Evolutionary conservation across 2,113 vertebrate genomes (phyloP), one percentile per base, ranked within the genome.

Genomic region (Nanorana parkeri): DNA sequence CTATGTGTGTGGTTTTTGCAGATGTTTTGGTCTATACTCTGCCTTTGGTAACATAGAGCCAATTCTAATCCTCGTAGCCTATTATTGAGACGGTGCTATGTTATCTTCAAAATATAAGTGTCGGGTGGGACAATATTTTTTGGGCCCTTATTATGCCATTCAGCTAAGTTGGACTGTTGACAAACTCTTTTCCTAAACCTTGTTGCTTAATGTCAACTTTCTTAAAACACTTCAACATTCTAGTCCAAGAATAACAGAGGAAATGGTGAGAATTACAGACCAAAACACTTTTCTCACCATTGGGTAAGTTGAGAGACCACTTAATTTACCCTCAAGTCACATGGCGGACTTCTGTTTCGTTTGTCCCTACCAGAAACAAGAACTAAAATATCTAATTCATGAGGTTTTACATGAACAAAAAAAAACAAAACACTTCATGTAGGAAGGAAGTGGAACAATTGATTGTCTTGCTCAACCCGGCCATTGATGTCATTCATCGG

Each of bases 381-480:
- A 60, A 41, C 78, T 41, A 80, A 80, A 80, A 80, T 80, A 71
- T 80, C 66, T 69, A 54, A 71, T 69, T 80, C 54, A 80, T 52
- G 24, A 6, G 0, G 7, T 20, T 78, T 32, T 32, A 64, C 8
- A 36, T 55, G 63, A 32, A 78, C 63, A 67, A 78, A 78, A 55
- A n/a, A n/a, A n/a, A n/a, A n/a, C n/a, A n/a, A n/a, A 71, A 28
- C 29, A 68, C 66, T 68, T 68, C 60, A 75, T 67, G 41, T 36
- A 82, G 80, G 80, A 82, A 82, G 80, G 80, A 82, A 82, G 69
- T 82, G 21, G 64, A 82, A 82, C 80, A 82, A 82, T 82, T 60
- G 52, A 51, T 65, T n/a, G 8, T 67, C 61, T 82, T 82, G 28
- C 80, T 75, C 71, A 82, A 82, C 56, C 1, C n/a, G 29, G 60